Percentiles rank a stretch among this genome's conserved stretches.
Evolutionary conservation across 1,140 invertebrate species (phyloP).

Genomic region (Pseudomyrmex gracilis): DNA sequence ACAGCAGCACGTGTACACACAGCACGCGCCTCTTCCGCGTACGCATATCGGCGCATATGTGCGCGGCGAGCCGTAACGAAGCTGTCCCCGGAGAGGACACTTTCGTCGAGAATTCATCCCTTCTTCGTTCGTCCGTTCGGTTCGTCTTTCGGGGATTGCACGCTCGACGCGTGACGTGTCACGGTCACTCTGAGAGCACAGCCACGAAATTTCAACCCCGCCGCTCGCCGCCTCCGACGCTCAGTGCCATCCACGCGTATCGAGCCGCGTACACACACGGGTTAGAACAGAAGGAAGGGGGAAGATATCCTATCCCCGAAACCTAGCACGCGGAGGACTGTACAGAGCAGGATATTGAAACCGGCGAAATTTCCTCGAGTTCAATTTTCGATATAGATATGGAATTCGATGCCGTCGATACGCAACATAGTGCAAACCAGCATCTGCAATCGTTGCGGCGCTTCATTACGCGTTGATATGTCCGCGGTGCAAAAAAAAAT

Average conservation of each 20-base stretch:
- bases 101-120: not conserved
- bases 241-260: constrained; percentile 18
- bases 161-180: constrained; percentile 33
- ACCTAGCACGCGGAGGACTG: not conserved
- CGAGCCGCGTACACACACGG: not conserved
- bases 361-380: constrained; percentile 5
- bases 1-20: not conserved
- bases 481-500: constrained; percentile 20
- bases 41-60: constrained; percentile 1
- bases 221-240: not conserved
- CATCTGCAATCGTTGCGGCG: constrained; percentile 14
- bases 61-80: constrained; percentile 14
- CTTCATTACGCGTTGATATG: constrained; percentile 29
- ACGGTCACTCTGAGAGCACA: constrained; percentile 37
- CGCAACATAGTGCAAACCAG: constrained; percentile 27
- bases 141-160: constrained; percentile 24
- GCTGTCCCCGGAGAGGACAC: not conserved
- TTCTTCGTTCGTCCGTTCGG: not conserved
- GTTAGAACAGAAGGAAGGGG: not conserved
- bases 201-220: constrained; percentile 7
- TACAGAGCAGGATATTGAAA: constrained; percentile 19
- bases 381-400: constrained; percentile 33
- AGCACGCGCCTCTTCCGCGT: not conserved
- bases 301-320: not conserved
- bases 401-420: not conserved